Percentiles rank a stretch among this genome's conserved stretches.
phyloP scores from a whole-genome alignment of 2,888 invertebrate genomes.

The Drosophila pseudotakahashii region DNA sequence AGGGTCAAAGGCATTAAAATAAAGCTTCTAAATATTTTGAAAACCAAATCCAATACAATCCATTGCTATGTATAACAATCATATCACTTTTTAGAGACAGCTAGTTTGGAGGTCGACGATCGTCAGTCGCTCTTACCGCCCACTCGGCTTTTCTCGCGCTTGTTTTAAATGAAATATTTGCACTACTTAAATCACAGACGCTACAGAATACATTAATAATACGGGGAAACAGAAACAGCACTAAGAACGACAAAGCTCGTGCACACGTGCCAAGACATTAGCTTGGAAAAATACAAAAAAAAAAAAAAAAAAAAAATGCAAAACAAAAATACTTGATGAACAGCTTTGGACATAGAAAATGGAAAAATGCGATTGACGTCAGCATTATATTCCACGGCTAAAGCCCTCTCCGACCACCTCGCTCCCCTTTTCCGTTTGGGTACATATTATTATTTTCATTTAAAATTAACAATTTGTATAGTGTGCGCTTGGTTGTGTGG shows the following conservation, averaged over 20 bases:
- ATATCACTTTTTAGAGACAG: slow-evolving; percentile 8
- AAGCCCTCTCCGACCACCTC: slow-evolving; percentile 29
- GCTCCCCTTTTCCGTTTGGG: slow-evolving; percentile 7
- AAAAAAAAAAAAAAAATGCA: slow-evolving; percentile 30
- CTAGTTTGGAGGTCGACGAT: slow-evolving; percentile 29
- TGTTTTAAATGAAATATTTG: slow-evolving; percentile 58
- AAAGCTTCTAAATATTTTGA: background rate
- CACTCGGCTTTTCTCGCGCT: slow-evolving; percentile 26
- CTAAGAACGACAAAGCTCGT: slow-evolving; percentile 50
- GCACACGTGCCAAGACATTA: slow-evolving; percentile 67
- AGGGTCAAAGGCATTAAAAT: slow-evolving; percentile 9
- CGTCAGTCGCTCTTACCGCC: slow-evolving; percentile 15
- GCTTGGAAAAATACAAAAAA: slow-evolving; percentile 10
- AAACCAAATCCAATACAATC: background rate
- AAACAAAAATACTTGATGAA: slow-evolving; percentile 54
- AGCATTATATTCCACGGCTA: slow-evolving; percentile 75
- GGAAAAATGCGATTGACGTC: slow-evolving; percentile 79
- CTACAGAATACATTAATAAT: slow-evolving; percentile 40
- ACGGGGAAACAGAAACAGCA: slow-evolving; percentile 28
- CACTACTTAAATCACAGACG: slow-evolving; percentile 43
- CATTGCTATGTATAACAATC: slow-evolving; percentile 1
- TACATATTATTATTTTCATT: slow-evolving; percentile 58
- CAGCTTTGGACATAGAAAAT: slow-evolving; percentile 68
- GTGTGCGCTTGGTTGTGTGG: slow-evolving; percentile 30
- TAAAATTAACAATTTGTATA: slow-evolving; percentile 65